Conservation (phyloP, 1,140 invertebrate species). For the Chionoecetes opilio region DNA sequence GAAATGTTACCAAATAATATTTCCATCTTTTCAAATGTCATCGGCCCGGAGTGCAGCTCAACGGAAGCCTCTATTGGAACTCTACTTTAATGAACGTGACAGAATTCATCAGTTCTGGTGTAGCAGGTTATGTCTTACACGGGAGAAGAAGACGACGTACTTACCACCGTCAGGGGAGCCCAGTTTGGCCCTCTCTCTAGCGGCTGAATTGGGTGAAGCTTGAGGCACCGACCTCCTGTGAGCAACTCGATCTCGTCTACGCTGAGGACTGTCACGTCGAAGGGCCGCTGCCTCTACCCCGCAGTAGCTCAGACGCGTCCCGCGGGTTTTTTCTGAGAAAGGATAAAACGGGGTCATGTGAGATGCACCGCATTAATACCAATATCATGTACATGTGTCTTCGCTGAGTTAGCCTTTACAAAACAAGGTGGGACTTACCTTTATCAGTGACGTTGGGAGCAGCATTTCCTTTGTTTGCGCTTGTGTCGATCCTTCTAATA, state of each 20-base stretch:
- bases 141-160: background rate
- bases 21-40: background rate
- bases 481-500: background rate
- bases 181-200: constrained; percentile 65
- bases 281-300: constrained; percentile 50
- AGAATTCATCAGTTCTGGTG: background rate
- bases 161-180: constrained; percentile 69
- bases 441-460: background rate
- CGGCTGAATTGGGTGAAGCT: constrained; percentile 41
- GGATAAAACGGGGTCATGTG: background rate
- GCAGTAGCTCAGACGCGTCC: constrained; percentile 49
- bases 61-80: background rate
- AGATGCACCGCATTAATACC: background rate
- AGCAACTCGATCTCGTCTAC: constrained; percentile 54
- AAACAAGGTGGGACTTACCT: background rate
- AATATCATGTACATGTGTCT: background rate
- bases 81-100: background rate
- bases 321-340: constrained; percentile 35
- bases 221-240: constrained; percentile 64
- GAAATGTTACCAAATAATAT: background rate
- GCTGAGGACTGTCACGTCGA: constrained; percentile 59
- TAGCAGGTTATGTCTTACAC: background rate
- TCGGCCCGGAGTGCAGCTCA: background rate
- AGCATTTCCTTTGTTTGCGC: constrained; percentile 57
- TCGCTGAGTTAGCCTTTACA: background rate